Evolutionary conservation across 2,797 vertebrate genomes (phyloP).

Genomic region (Gallirallus australis): DNA sequence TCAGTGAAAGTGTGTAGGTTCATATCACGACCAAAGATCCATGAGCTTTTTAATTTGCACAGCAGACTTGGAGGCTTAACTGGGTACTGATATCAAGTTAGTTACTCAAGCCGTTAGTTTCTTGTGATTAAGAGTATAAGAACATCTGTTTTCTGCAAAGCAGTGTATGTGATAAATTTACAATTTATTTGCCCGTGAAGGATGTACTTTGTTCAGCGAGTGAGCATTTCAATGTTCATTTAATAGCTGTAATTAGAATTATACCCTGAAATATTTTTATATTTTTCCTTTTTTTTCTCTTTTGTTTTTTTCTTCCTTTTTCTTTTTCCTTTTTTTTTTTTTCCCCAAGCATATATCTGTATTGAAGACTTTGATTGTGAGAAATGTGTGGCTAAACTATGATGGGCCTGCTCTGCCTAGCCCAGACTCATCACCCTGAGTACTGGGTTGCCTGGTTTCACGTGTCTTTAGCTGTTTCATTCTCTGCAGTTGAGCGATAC

Average conservation of each 20-base stretch:
- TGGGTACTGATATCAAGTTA: neutral
- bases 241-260: neutral
- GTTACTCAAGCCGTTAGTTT: neutral
- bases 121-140: neutral
- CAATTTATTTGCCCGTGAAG: neutral
- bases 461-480: neutral
- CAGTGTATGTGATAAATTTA: neutral
- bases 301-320: too few relatives aligned
- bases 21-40: neutral
- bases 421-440: neutral
- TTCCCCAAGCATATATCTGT: neutral
- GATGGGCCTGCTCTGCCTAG: neutral
- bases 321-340: too few relatives aligned
- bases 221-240: neutral
- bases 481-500: neutral
- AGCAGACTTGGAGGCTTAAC: neutral
- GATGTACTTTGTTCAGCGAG: neutral
- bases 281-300: neutral
- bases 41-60: neutral
- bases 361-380: neutral
- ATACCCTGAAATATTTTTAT: neutral
- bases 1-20: neutral
- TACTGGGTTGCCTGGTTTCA: neutral
- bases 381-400: neutral
- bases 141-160: neutral